Conservation (phyloP, 2,113 vertebrate genomes). For the Notechis scutatus region DNA sequence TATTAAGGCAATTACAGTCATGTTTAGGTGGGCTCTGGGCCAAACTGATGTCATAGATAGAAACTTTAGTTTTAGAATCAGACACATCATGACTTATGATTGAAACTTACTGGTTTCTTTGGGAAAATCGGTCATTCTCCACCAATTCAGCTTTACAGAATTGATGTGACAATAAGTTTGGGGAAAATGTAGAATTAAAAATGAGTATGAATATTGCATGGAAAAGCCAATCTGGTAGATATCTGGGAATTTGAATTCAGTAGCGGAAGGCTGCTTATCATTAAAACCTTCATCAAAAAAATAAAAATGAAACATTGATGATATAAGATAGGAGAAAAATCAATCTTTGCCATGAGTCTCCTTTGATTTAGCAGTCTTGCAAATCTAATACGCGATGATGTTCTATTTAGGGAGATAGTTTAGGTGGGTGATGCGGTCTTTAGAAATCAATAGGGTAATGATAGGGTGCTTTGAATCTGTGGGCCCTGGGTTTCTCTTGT, state of each 20-base stretch:
- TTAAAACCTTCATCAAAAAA: background rate
- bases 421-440: background rate
- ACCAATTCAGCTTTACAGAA: background rate
- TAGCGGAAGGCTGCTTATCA: background rate
- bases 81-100: background rate
- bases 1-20: background rate
- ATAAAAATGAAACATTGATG: background rate
- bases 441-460: background rate
- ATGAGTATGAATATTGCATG: background rate
- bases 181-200: background rate
- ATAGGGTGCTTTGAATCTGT: constrained; percentile 5
- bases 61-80: background rate
- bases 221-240: background rate
- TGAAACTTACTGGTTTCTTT: background rate
- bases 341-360: background rate
- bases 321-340: background rate
- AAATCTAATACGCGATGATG: background rate
- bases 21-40: background rate
- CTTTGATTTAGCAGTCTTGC: background rate
- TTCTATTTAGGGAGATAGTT: background rate
- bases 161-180: background rate
- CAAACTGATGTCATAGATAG: background rate
- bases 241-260: background rate
- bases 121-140: no score
- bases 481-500: background rate